Evolutionary conservation across 2,797 vertebrate species (phyloP).

Genomic region (Nothura maculosa): DNA sequence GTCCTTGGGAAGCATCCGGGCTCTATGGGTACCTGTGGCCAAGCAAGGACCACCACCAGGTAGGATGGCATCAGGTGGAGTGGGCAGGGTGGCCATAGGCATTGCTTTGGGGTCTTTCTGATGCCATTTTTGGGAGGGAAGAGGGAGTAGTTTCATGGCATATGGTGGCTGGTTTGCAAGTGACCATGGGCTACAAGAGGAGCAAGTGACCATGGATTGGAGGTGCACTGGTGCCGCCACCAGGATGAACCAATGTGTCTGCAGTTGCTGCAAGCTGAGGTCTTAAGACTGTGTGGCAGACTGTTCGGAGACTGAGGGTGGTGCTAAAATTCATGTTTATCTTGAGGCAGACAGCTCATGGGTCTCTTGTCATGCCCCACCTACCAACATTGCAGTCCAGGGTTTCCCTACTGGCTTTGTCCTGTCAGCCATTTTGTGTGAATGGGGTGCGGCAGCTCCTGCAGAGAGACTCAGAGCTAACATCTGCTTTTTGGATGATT

Average conservation of each 20-base stretch:
- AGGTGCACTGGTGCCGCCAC: no score
- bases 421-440: background rate
- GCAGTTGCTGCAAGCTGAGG: no score
- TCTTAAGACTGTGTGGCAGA: background rate
- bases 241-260: background rate
- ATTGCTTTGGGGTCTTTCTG: background rate
- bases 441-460: background rate
- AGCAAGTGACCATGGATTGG: no score
- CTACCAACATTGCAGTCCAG: background rate
- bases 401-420: background rate
- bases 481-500: no score
- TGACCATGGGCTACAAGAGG: no score
- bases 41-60: no score
- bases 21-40: background rate
- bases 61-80: rapidly evolving
- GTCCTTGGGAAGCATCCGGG: no score
- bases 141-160: background rate
- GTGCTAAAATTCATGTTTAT: background rate
- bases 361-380: background rate
- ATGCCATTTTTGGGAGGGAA: background rate
- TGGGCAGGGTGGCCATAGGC: background rate
- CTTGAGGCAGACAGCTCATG: background rate
- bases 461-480: no score
- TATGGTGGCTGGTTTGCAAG: background rate
- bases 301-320: no score